phyloP scores from a whole-genome alignment of 2,113 vertebrate genomes.

The Harpagus bidentatus region DNA sequence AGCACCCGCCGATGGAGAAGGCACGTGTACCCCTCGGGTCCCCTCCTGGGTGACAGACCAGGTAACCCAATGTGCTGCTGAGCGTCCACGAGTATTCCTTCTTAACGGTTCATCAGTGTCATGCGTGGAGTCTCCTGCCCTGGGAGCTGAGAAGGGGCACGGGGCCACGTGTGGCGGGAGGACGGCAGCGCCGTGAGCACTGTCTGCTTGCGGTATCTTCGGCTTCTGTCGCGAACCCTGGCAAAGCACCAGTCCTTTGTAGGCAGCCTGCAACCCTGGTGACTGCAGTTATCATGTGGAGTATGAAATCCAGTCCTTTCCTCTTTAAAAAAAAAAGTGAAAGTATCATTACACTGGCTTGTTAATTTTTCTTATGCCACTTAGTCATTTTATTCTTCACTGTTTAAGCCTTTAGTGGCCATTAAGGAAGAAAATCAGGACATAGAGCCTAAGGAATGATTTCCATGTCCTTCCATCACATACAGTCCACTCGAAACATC shows the following conservation, averaged over 20 bases:
- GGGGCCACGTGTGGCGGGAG: rapidly evolving
- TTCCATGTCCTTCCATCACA: not conserved
- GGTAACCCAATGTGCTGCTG: not conserved
- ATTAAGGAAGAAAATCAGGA: not conserved
- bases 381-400: not conserved
- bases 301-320: not conserved
- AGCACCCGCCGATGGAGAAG: not conserved
- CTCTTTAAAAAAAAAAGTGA: not conserved
- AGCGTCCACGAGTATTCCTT: rapidly evolving
- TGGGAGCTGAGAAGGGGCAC: rapidly evolving
- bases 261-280: not conserved
- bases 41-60: rapidly evolving
- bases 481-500: not conserved
- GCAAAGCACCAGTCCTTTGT: not conserved
- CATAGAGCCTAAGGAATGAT: not conserved
- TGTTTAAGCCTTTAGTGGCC: not conserved
- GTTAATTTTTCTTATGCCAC: not conserved
- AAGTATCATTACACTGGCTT: not conserved
- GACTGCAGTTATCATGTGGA: not conserved
- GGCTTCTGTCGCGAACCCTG: not conserved
- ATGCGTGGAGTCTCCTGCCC: not conserved
- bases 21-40: rapidly evolving
- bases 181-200: rapidly evolving
- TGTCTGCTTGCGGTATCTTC: rapidly evolving
- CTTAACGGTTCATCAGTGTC: rapidly evolving